A percentile compares a stretch with the other conserved stretches of the same genome.
Conservation (phyloP, 2,797 vertebrate genomes). For the Eidolon dupreanum region DNA sequence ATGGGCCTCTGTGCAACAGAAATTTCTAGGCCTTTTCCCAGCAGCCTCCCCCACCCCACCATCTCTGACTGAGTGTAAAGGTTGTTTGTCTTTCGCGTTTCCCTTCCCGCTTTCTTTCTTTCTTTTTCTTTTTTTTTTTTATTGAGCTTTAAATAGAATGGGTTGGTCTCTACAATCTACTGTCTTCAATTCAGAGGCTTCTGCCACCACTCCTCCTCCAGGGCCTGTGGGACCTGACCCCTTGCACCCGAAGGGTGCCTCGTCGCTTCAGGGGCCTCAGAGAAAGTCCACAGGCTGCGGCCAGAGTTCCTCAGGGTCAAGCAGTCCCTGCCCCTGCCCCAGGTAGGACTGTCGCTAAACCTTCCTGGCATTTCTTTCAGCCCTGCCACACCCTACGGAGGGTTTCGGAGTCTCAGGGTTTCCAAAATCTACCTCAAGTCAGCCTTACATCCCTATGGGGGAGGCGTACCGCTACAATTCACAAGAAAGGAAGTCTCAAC, state of each 20-base stretch:
- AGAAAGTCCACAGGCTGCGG: neutral
- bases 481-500: neutral
- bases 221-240: neutral
- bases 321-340: neutral
- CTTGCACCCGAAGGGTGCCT: neutral
- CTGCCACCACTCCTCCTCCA: fast-evolving
- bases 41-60: neutral
- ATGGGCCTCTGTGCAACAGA: neutral
- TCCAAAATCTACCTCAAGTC: neutral
- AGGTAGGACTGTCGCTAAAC: fast-evolving
- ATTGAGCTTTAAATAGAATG: constrained; percentile 4
- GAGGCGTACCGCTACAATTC: neutral
- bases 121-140: neutral
- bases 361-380: neutral
- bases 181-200: neutral
- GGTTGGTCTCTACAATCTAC: neutral
- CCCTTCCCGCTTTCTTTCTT: neutral
- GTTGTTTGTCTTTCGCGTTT: neutral
- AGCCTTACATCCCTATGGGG: too few relatives aligned
- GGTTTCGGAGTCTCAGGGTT: neutral
- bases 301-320: neutral
- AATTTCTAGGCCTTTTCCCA: neutral
- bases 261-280: fast-evolving
- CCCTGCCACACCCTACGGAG: neutral
- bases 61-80: neutral